Evolutionary conservation across 2,888 invertebrate genomes (phyloP), one percentile per base, ranked within the genome.

Genomic region (Ormyrus labotus): DNA sequence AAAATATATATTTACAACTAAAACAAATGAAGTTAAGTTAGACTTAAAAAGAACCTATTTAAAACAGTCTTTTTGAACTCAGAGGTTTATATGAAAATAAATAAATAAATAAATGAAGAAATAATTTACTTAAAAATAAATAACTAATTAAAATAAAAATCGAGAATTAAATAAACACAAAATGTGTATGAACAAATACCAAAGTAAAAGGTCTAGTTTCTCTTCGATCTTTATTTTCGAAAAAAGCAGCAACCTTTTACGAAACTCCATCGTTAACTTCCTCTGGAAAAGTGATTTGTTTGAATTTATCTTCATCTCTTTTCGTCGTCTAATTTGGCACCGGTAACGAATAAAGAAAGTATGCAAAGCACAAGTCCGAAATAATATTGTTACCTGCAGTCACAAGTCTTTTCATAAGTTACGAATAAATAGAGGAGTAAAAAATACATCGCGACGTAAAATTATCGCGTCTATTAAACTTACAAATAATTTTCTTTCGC

Each of bases 291-390:
- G 19, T 48, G 65, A 64, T 61, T 53, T 57, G 34, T 19, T 55
- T 53, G 1, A 48, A 55, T 70, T 67, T 60, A n/a, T 64, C 11
- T 57, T 60, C 19, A 19, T 60, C 47, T 61, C 13, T 57, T 60
- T 47, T 58, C 13, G 55, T 75, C 70, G 47, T 75, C 67, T 71
- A 47, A 70, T 80, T 80, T 80, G 80, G 75, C 75, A 80, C 80
- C 75, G 75, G 80, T 71, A 19, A 58, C 45, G 57, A 9, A 53
- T 19, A 51, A 45, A n/a, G 61, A 77, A 70, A 70, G 58, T 74
- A 72, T 70, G 74, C 65, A 19, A 19, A 19, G 48, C 45, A 75
- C 71, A 75, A 13, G 11, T 75, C 61, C 71, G 50, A 80, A 75
- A 53, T 75, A 51, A 74, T 74, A 71, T 80, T 70, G 61, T 53